Evolutionary conservation across 2,113 vertebrate genomes (phyloP).

Genomic region (Brienomyrus longianalis): DNA sequence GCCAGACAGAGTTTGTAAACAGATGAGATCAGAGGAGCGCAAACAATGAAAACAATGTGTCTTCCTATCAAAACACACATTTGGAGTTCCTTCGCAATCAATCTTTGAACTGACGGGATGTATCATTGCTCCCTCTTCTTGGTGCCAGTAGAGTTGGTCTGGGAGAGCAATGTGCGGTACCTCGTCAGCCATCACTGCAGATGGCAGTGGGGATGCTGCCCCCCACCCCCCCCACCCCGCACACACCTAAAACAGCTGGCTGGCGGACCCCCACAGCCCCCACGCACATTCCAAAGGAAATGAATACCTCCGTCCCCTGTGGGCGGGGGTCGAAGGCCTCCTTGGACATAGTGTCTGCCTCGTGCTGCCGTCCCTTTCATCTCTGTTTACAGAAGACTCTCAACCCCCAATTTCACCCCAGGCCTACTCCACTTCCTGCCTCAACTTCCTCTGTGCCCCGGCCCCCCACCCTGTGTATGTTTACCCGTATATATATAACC

Average conservation of each 20-base stretch:
- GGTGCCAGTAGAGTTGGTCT: background rate
- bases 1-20: background rate
- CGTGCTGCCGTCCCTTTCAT: conserved; percentile 51
- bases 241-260: conserved; percentile 39
- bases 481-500: conserved; percentile 18
- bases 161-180: background rate
- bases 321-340: conserved; percentile 48
- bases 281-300: conserved; percentile 64
- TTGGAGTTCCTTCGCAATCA: background rate
- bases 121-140: background rate
- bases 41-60: background rate
- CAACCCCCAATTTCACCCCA: conserved; percentile 11
- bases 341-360: conserved; percentile 49
- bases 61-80: background rate
- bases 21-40: background rate
- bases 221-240: conserved; percentile 41
- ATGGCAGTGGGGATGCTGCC: conserved; percentile 27
- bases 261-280: conserved; percentile 44
- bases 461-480: conserved; percentile 24
- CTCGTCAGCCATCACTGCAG: background rate
- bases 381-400: conserved; percentile 50
- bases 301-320: conserved; percentile 52
- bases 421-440: conserved; percentile 49
- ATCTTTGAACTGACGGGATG: background rate
- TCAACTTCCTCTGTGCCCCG: conserved; percentile 20